Evolutionary conservation across 30 jellyfish, hydroid and myxozoan genomes (phyloP).

Genomic region (Sanderia malayensis): DNA sequence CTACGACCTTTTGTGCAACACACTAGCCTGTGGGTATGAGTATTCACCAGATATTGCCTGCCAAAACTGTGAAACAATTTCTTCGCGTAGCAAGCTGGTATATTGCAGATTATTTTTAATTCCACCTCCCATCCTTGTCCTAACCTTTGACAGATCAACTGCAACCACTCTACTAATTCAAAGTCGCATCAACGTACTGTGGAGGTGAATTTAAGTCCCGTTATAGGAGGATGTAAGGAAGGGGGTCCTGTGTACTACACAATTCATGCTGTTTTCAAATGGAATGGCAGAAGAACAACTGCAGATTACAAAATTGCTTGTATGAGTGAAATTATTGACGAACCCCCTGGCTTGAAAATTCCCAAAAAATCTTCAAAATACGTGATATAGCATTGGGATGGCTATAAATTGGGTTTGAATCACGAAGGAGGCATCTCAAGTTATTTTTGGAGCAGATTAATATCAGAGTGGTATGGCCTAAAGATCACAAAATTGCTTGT

Average conservation of each 20-base stretch:
- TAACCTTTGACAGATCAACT: too few relatives aligned
- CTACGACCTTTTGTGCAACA: slow-evolving; percentile 4
- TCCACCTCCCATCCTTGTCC: slow-evolving; percentile 20
- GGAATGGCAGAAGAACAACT: background rate
- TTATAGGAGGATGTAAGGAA: background rate
- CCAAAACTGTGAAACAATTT: background rate
- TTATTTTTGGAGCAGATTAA: too few relatives aligned
- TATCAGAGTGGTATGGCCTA: too few relatives aligned
- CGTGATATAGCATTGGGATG: too few relatives aligned
- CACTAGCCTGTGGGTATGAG: slow-evolving; percentile 15
- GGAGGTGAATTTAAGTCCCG: background rate
- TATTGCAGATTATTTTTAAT: background rate
- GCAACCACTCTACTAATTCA: background rate
- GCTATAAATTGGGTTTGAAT: too few relatives aligned
- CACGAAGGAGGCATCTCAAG: too few relatives aligned
- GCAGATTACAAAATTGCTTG: too few relatives aligned
- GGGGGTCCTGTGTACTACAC: background rate
- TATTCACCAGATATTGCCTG: slow-evolving; percentile 7
- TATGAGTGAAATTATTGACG: too few relatives aligned
- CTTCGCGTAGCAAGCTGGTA: slow-evolving; percentile 8
- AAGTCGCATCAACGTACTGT: slow-evolving; percentile 3
- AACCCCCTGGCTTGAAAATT: too few relatives aligned
- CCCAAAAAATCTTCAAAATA: too few relatives aligned
- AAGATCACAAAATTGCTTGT: too few relatives aligned
- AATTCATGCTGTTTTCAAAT: background rate